These are phyloP conservation scores for Venustoraphidia nigricollis DNA, from an alignment of 2,888 invertebrate genomes.

Conservation along the genomic window DNA sequence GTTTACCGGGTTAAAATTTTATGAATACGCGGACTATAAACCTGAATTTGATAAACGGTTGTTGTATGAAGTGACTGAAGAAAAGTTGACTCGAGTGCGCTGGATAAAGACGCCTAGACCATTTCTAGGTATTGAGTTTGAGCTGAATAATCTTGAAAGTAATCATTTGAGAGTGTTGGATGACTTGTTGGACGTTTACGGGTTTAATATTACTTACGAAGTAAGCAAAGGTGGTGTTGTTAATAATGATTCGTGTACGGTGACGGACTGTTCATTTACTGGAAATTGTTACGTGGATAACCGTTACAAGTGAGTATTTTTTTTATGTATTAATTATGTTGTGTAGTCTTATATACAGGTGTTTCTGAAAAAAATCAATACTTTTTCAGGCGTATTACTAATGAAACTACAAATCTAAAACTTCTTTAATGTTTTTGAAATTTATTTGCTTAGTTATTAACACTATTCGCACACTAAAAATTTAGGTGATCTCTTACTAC, in stretches of 20 bases:
- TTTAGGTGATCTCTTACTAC: too few relatives aligned
- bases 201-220: slow-evolving; percentile 87
- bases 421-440: too few relatives aligned
- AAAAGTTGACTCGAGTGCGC: slow-evolving; percentile 52
- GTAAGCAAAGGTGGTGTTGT: slow-evolving; percentile 40
- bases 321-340: slow-evolving; percentile 7
- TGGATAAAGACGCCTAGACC: slow-evolving; percentile 49
- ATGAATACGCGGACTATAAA: slow-evolving; percentile 62
- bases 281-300: slow-evolving; percentile 63
- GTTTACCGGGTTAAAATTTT: slow-evolving; percentile 58
- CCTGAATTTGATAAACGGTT: slow-evolving; percentile 48
- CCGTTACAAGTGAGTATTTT: slow-evolving; percentile 53
- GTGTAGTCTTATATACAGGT: slow-evolving; percentile 2
- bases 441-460: too few relatives aligned
- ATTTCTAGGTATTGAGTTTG: slow-evolving; percentile 64
- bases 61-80: slow-evolving; percentile 54
- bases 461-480: too few relatives aligned
- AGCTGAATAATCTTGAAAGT: slow-evolving; percentile 55
- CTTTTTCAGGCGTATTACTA: too few relatives aligned
- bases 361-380: too few relatives aligned
- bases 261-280: slow-evolving; percentile 67
- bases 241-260: slow-evolving; percentile 51
- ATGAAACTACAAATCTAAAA: too few relatives aligned
- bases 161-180: slow-evolving; percentile 71
- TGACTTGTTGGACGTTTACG: slow-evolving; percentile 70